phyloP scores from a whole-genome alignment of 1,140 invertebrate genomes.

The Orius laevigatus region DNA sequence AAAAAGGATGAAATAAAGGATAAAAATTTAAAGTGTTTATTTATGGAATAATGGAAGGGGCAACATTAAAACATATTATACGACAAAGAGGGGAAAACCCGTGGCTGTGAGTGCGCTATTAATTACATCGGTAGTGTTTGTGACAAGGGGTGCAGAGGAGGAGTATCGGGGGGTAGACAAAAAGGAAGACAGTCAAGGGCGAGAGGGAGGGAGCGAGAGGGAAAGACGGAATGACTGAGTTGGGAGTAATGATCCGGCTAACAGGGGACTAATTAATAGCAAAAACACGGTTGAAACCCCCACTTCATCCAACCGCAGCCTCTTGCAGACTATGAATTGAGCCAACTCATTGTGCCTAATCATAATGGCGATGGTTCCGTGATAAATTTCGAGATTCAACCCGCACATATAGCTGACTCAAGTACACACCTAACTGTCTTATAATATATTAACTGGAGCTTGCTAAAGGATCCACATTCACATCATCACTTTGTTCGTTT shows the following conservation, averaged over 20 bases:
- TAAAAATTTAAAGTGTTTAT: too few species aligned
- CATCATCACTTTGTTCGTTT: too few species aligned
- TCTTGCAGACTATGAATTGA: too few species aligned
- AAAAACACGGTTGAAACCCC: conserved; percentile 5
- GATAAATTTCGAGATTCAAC: too few species aligned
- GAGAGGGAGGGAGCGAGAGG: neutral
- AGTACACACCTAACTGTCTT: too few species aligned
- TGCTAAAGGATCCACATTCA: too few species aligned
- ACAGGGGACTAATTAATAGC: conserved; percentile 12
- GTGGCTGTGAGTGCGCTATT: conserved; percentile 7
- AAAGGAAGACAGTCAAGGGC: neutral
- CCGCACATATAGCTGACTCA: too few species aligned
- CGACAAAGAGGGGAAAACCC: neutral
- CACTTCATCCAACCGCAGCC: neutral
- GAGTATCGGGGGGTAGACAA: neutral
- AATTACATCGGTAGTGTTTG: conserved; percentile 13
- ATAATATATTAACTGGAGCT: too few species aligned
- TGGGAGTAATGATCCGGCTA: conserved; percentile 12
- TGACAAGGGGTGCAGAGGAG: conserved; percentile 4
- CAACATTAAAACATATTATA: conserved; percentile 12
- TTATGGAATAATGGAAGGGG: neutral
- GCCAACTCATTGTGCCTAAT: too few species aligned
- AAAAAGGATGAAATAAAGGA: too few species aligned
- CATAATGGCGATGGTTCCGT: too few species aligned
- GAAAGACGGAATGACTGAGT: neutral